These are phyloP conservation scores for Adelphocoris suturalis DNA, from an alignment of 2,888 invertebrate species.

Conservation along the genomic window DNA sequence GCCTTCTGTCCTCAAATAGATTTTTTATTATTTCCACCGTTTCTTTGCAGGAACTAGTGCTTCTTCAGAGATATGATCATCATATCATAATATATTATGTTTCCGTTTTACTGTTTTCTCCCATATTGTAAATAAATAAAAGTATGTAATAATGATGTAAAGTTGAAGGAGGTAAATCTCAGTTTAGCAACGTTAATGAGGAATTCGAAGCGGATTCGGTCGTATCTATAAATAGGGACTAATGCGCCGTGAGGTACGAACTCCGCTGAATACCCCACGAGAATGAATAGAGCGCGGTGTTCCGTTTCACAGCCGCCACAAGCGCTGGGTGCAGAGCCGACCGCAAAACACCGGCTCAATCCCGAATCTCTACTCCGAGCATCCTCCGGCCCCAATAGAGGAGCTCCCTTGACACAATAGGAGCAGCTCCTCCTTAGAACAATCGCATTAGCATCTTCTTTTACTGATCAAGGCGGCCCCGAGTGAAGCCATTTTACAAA, in stretches of 20 bases:
- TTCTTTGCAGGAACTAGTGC: too few species aligned
- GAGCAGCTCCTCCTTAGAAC: slow-evolving; percentile 46
- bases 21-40: too few species aligned
- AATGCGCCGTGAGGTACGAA: slow-evolving; percentile 6
- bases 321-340: background rate
- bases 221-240: background rate
- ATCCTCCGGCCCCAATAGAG: background rate
- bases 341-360: slow-evolving; percentile 36
- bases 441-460: slow-evolving; percentile 66
- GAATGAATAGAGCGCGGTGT: slow-evolving; percentile 21
- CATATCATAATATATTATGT: too few species aligned
- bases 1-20: too few species aligned
- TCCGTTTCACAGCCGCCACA: slow-evolving; percentile 22
- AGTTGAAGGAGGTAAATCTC: too few species aligned
- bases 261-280: background rate
- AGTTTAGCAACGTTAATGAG: background rate
- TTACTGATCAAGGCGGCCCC: slow-evolving; percentile 27
- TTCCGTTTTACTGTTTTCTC: too few species aligned
- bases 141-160: too few species aligned
- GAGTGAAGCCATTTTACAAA: slow-evolving; percentile 32
- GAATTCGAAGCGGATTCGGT: background rate
- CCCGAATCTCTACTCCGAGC: background rate
- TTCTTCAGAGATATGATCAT: too few species aligned
- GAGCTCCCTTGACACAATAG: slow-evolving; percentile 43
- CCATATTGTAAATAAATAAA: too few species aligned